Evolutionary conservation across 1,140 invertebrate species (phyloP).

Genomic region (Probaryconus sp.): DNA sequence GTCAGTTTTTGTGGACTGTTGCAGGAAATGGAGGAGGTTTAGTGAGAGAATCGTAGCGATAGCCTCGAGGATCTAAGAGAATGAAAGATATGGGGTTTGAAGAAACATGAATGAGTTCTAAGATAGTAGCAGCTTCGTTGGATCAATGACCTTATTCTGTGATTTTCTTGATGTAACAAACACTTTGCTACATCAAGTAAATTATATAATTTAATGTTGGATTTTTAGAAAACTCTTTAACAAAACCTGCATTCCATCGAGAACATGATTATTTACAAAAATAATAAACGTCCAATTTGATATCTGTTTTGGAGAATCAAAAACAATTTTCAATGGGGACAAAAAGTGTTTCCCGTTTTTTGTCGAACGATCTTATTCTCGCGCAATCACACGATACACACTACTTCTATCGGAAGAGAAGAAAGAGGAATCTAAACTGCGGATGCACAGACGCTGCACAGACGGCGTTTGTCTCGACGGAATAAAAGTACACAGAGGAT

Average conservation of each 20-base stretch:
- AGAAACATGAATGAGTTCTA: conserved; percentile 47
- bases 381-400: too few relatives aligned
- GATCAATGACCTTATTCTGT: conserved; percentile 57
- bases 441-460: conserved; percentile 26
- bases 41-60: conserved; percentile 8
- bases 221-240: too few relatives aligned
- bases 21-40: conserved; percentile 8
- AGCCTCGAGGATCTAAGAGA: conserved; percentile 11
- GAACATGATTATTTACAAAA: too few relatives aligned
- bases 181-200: too few relatives aligned
- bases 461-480: conserved; percentile 30
- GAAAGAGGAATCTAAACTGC: conserved; percentile 14
- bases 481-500: conserved; percentile 27
- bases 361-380: too few relatives aligned
- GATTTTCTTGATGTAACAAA: too few relatives aligned
- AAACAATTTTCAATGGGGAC: too few relatives aligned
- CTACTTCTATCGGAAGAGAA: conserved; percentile 6
- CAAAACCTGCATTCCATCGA: too few relatives aligned
- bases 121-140: conserved; percentile 33
- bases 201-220: too few relatives aligned
- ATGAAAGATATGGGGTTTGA: conserved; percentile 4
- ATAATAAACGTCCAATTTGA: too few relatives aligned
- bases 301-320: too few relatives aligned
- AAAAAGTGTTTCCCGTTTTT: too few relatives aligned
- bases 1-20: not conserved